phyloP scores from a whole-genome alignment of 2,888 invertebrate species.

The Julus scandinavius region DNA sequence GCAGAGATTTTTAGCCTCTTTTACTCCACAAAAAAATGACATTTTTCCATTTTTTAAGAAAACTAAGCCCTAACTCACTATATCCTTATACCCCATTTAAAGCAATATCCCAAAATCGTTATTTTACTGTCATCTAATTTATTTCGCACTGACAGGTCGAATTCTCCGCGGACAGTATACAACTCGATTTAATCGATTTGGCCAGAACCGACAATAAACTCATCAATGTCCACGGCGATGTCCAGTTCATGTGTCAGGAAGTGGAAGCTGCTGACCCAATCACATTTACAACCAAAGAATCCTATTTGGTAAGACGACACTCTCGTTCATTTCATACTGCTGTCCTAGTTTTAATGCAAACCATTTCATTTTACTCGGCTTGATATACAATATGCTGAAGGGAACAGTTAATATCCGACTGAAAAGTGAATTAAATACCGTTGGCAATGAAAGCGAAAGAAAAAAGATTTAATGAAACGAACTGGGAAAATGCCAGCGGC shows the following conservation, averaged over 20 bases:
- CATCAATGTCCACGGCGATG: slow-evolving; percentile 83
- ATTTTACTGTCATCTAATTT: slow-evolving; percentile 39
- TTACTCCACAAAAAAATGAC: background rate
- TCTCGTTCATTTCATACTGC: background rate
- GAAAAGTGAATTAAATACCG: background rate
- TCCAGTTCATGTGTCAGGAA: slow-evolving; percentile 87
- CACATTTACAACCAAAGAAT: slow-evolving; percentile 90
- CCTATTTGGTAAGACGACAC: slow-evolving; percentile 80
- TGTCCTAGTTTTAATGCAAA: background rate
- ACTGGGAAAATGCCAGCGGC: background rate
- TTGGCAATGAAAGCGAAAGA: background rate
- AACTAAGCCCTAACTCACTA: background rate
- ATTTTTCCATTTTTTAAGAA: background rate
- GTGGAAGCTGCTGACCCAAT: slow-evolving; percentile 88
- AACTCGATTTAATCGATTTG: slow-evolving; percentile 87
- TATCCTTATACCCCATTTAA: slow-evolving; percentile 16
- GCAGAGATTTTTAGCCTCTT: no score
- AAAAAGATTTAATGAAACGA: background rate
- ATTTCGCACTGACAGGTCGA: slow-evolving; percentile 77
- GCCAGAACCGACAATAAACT: slow-evolving; percentile 84
- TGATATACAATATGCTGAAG: background rate
- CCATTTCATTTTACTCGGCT: background rate
- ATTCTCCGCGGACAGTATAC: slow-evolving; percentile 88
- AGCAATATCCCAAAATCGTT: slow-evolving; percentile 31
- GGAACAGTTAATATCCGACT: background rate